phyloP scores from a whole-genome alignment of 2,888 invertebrate species.

The Nesidiocoris tenuis region DNA sequence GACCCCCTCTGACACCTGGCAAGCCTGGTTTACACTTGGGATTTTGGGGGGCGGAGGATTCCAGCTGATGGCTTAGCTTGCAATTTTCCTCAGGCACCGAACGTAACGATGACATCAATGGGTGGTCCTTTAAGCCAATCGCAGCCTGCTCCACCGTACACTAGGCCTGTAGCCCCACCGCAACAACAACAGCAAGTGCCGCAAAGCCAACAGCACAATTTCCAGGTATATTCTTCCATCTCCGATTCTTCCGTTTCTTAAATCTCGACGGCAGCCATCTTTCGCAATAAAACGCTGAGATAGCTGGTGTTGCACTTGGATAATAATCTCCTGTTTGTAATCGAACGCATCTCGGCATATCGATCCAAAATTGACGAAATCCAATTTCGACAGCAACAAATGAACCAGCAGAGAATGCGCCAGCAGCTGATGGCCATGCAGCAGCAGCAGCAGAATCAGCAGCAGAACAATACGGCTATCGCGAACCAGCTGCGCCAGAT shows the following conservation, averaged over 20 bases:
- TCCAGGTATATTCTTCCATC: conserved; percentile 57
- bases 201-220: conserved; percentile 62
- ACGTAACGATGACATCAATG: conserved; percentile 81
- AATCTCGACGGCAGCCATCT: no score
- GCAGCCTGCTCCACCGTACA: conserved; percentile 78
- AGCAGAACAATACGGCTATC: conserved; percentile 61
- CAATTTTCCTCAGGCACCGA: conserved; percentile 79
- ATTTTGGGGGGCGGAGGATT: no score
- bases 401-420: conserved; percentile 59
- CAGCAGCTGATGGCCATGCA: conserved; percentile 71
- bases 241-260: no score
- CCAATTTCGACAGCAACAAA: conserved; percentile 53
- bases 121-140: conserved; percentile 58
- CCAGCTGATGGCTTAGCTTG: no score
- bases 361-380: background rate
- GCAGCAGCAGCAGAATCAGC: conserved; percentile 59
- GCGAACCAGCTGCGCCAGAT: conserved; percentile 68
- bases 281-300: no score
- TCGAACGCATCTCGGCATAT: no score
- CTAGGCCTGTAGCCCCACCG: conserved; percentile 58
- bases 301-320: no score
- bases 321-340: conserved; percentile 1
- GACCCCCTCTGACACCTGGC: no score
- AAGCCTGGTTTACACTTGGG: no score
- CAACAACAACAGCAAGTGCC: conserved; percentile 48